A percentile compares a stretch with the other conserved stretches of the same genome.
Conservation (phyloP, 2,797 vertebrate genomes). For the Scarus forsteni region DNA sequence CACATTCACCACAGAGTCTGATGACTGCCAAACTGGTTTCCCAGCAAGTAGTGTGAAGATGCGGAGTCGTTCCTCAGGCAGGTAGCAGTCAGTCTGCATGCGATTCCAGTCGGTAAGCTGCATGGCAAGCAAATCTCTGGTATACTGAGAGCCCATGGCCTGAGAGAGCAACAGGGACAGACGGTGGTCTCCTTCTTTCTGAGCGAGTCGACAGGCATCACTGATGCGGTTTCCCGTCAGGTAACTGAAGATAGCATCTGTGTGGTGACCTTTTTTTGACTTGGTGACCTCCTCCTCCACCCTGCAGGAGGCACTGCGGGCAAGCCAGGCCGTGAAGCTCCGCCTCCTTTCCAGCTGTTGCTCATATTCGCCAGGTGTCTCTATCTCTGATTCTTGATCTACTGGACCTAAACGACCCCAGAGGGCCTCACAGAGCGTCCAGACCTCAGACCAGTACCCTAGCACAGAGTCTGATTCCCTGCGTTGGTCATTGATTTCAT, state of each 20-base stretch:
- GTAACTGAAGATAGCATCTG: slow-evolving; percentile 93
- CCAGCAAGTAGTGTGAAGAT: slow-evolving; percentile 91
- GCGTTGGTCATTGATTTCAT: slow-evolving; percentile 64
- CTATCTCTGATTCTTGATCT: slow-evolving; percentile 56
- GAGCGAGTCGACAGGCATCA: slow-evolving; percentile 92
- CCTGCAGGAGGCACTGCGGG: slow-evolving; percentile 78
- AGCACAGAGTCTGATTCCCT: slow-evolving; percentile 73
- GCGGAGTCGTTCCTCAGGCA: slow-evolving; percentile 90
- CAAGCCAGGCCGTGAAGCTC: slow-evolving; percentile 92
- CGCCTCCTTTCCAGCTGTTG: slow-evolving; percentile 88
- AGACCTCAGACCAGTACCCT: slow-evolving; percentile 89
- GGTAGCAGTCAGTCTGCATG: slow-evolving; percentile 90
- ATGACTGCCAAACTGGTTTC: slow-evolving; percentile 94
- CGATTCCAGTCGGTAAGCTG: slow-evolving; percentile 94
- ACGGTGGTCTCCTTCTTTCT: slow-evolving; percentile 91
- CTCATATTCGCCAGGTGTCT: slow-evolving; percentile 79
- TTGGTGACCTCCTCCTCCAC: slow-evolving; percentile 89
- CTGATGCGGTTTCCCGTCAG: slow-evolving; percentile 91
- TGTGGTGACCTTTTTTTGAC: slow-evolving; percentile 72
- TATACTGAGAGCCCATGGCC: slow-evolving; percentile 87
- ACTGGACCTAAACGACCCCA: slow-evolving; percentile 89
- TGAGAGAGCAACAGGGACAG: slow-evolving; percentile 94
- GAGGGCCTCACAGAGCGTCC: slow-evolving; percentile 92
- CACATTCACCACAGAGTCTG: slow-evolving; percentile 88
- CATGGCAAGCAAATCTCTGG: slow-evolving; percentile 90